phyloP scores from a whole-genome alignment of 2,113 vertebrate genomes.

The Puntigrus tetrazona region DNA sequence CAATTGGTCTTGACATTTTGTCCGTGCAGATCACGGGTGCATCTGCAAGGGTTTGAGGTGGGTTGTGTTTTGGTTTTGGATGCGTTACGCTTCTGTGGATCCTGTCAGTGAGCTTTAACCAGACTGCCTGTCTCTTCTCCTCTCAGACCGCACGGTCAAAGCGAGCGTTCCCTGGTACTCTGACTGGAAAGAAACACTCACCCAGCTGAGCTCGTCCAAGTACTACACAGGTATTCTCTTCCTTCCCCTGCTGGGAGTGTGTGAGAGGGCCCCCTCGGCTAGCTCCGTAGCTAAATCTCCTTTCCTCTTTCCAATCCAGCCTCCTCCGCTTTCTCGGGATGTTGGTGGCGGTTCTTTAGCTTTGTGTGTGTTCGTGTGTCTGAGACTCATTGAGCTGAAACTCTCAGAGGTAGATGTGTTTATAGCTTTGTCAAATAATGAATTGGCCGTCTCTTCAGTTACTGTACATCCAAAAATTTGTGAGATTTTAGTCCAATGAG shows the following conservation, averaged over 20 bases:
- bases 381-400: constrained; percentile 40
- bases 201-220: constrained; percentile 84
- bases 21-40: not conserved
- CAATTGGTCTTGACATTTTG: not conserved
- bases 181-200: constrained; percentile 89
- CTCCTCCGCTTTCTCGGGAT: constrained; percentile 26
- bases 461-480: not conserved
- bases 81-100: not conserved
- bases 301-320: constrained; percentile 15
- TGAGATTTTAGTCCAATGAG: constrained; percentile 30
- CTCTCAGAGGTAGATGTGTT: not conserved
- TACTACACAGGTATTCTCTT: constrained; percentile 85
- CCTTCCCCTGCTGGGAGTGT: constrained; percentile 30
- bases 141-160: constrained; percentile 89
- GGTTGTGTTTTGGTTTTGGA: constrained; percentile 2
- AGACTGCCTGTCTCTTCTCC: constrained; percentile 62
- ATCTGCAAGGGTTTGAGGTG: not conserved
- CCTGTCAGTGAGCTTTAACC: constrained; percentile 52
- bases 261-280: constrained; percentile 27
- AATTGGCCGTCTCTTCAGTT: not conserved
- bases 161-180: constrained; percentile 90
- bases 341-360: constrained; percentile 22
- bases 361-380: not conserved
- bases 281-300: constrained; percentile 23
- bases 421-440: too few species aligned